Percentiles rank a stretch among this genome's conserved stretches.
These are phyloP conservation scores for Noctuana brunneofusca DNA, from an alignment of 2,888 invertebrate species.

Conservation along the genomic window DNA sequence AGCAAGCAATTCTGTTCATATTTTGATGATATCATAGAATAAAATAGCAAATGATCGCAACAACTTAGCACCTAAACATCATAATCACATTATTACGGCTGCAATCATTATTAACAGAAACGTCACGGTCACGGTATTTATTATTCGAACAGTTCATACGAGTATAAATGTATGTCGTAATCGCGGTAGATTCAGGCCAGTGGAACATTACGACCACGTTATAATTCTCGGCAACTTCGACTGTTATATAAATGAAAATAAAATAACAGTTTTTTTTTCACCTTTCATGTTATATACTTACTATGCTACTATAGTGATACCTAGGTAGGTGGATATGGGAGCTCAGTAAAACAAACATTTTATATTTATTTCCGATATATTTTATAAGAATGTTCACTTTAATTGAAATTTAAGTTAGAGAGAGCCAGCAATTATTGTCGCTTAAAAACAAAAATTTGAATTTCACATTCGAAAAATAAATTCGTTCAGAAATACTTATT, in stretches of 20 bases:
- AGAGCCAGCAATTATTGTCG: no score
- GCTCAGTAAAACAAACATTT: no score
- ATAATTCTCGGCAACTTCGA: constrained; percentile 16
- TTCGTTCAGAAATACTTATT: no score
- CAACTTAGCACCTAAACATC: constrained; percentile 20
- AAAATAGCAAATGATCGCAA: constrained; percentile 24
- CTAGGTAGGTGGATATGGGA: no score
- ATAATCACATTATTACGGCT: constrained; percentile 17
- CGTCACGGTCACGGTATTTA: constrained; percentile 19
- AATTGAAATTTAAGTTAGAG: no score
- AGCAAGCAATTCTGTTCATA: background rate
- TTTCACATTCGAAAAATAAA: no score
- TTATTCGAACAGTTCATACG: constrained; percentile 18
- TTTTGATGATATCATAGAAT: constrained; percentile 21
- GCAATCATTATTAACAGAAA: constrained; percentile 19
- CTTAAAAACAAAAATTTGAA: no score
- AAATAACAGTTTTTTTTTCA: background rate
- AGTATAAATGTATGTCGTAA: constrained; percentile 49
- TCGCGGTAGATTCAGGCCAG: constrained; percentile 61
- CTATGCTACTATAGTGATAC: background rate
- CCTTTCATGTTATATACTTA: background rate
- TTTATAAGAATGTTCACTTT: no score
- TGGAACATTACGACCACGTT: constrained; percentile 48
- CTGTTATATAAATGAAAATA: background rate
- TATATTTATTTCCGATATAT: no score